These are phyloP conservation scores for Enteromius fasciolatus DNA, from an alignment of 2,797 vertebrate genomes.

Conservation along the genomic window DNA sequence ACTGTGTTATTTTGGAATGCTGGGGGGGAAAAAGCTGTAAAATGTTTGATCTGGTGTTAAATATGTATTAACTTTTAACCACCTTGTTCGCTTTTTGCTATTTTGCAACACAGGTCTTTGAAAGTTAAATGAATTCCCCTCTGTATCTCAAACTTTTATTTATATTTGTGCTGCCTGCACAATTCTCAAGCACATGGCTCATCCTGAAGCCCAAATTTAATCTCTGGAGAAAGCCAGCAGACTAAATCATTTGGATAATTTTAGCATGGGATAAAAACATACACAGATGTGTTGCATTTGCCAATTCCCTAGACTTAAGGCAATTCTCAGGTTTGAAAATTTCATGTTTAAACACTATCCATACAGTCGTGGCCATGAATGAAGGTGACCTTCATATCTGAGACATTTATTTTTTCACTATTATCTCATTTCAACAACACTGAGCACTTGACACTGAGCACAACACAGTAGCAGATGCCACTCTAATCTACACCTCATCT, in stretches of 20 bases:
- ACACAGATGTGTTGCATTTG: not conserved
- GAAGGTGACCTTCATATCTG: conserved; percentile 13
- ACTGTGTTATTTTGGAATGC: not conserved
- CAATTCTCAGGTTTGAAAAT: not conserved
- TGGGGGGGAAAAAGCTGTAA: not conserved
- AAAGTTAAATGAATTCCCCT: not conserved
- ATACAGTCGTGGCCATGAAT: not conserved
- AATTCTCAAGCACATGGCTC: not conserved
- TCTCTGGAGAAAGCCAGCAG: conserved; percentile 31
- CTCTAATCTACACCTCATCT: conserved; percentile 37
- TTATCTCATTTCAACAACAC: conserved; percentile 23
- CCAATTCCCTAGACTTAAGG: not conserved
- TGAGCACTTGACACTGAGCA: conserved; percentile 25
- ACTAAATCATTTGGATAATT: conserved; percentile 1
- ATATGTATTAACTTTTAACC: not conserved
- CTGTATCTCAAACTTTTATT: not conserved
- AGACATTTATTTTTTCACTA: not conserved
- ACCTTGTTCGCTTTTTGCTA: not conserved
- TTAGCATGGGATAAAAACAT: conserved; percentile 22
- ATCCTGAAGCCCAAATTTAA: conserved; percentile 8
- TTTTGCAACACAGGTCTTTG: not conserved
- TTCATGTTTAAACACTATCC: conserved; percentile 3
- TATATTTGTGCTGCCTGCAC: not conserved
- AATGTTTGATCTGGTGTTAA: conserved; percentile 4
- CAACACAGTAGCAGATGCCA: conserved; percentile 24